These are phyloP conservation scores for Plemyria rubiginata DNA, from an alignment of 2,888 invertebrate genomes.

Conservation along the genomic window DNA sequence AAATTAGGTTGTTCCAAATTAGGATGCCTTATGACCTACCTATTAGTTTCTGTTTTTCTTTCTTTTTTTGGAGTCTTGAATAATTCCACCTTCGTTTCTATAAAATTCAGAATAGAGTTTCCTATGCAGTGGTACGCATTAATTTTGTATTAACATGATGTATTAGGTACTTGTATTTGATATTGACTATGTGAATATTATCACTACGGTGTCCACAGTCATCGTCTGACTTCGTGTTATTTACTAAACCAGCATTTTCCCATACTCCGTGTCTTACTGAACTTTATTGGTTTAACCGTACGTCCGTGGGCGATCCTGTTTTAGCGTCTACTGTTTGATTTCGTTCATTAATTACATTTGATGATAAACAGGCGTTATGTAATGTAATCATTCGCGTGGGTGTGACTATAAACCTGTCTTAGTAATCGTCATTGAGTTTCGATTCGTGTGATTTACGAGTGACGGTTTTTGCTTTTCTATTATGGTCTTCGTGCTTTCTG, in stretches of 20 bases:
- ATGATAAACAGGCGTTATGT: slow-evolving; percentile 44
- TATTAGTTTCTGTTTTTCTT: too few relatives aligned
- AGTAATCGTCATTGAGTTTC: slow-evolving; percentile 40
- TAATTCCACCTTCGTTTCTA: too few relatives aligned
- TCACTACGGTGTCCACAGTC: too few relatives aligned
- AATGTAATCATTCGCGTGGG: slow-evolving; percentile 42
- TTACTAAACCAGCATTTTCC: slow-evolving; percentile 4
- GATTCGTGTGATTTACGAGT: slow-evolving; percentile 40
- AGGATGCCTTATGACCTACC: too few relatives aligned
- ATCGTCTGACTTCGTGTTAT: background rate
- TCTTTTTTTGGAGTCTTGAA: too few relatives aligned
- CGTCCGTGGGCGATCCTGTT: slow-evolving; percentile 45
- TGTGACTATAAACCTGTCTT: slow-evolving; percentile 42
- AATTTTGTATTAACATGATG: too few relatives aligned
- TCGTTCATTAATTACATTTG: slow-evolving; percentile 52
- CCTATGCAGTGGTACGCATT: too few relatives aligned
- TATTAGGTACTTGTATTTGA: too few relatives aligned
- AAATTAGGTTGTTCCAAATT: too few relatives aligned
- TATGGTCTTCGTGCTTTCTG: slow-evolving; percentile 14
- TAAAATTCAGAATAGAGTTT: too few relatives aligned
- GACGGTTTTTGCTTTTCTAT: slow-evolving; percentile 25
- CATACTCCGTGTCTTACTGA: slow-evolving; percentile 21
- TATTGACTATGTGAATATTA: too few relatives aligned
- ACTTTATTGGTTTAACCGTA: slow-evolving; percentile 44
- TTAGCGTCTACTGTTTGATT: slow-evolving; percentile 51